These are phyloP conservation scores for Pongo pygmaeus DNA, from an alignment of 2,113 vertebrate species.

Conservation along the genomic window DNA sequence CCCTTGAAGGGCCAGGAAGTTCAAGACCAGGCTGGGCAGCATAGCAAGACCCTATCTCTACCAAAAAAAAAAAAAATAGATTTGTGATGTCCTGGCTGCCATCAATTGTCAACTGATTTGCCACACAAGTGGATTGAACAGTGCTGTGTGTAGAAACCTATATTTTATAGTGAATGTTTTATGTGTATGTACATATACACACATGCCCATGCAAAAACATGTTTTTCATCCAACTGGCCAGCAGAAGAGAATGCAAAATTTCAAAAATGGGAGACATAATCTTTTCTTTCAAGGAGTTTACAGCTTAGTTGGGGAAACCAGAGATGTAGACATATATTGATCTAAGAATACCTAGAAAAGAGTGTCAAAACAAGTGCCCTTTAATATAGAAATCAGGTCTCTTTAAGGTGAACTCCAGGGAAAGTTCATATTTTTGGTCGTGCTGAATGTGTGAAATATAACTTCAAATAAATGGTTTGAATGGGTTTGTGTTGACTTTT, in stretches of 20 bases:
- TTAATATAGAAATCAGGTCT: neutral
- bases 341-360: neutral
- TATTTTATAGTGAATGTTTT: neutral
- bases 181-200: accelerated
- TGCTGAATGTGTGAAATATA: neutral
- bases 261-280: neutral
- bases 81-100: neutral
- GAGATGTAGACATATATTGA: neutral
- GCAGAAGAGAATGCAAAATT: neutral
- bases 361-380: neutral
- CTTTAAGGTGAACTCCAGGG: neutral
- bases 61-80: neutral
- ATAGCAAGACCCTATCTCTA: too few species aligned
- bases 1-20: too few species aligned
- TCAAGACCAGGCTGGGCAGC: too few species aligned
- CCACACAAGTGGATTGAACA: neutral
- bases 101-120: neutral
- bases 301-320: neutral
- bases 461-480: neutral
- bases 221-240: neutral
- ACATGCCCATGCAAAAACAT: neutral
- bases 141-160: neutral
- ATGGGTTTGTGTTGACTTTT: neutral
- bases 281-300: neutral
- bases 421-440: neutral